Conservation (phyloP, 2,113 vertebrate genomes). For the Bufo gargarizans region DNA sequence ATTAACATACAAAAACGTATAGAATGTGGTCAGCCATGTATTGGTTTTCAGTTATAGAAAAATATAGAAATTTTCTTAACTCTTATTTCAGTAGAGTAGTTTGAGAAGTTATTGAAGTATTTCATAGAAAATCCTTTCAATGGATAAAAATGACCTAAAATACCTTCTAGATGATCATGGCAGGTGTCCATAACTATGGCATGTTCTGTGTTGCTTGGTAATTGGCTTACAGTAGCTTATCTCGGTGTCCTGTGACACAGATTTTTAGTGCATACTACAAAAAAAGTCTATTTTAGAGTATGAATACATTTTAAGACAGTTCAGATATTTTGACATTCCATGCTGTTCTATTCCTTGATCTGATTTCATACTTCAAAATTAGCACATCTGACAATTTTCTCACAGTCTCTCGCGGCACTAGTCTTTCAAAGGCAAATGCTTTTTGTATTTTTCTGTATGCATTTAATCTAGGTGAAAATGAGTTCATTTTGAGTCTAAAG, state of each 20-base stretch:
- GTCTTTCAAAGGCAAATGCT: slow-evolving; percentile 61
- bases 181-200: neutral
- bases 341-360: slow-evolving; percentile 63
- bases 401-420: slow-evolving; percentile 55
- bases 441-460: slow-evolving; percentile 53
- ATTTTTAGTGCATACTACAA: neutral
- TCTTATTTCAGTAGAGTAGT: too few relatives aligned
- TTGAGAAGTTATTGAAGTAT: too few relatives aligned
- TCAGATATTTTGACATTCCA: slow-evolving; percentile 63
- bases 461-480: slow-evolving; percentile 49
- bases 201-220: neutral
- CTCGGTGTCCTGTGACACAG: neutral
- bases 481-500: slow-evolving; percentile 29
- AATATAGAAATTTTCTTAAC: too few relatives aligned
- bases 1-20: too few relatives aligned
- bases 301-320: slow-evolving; percentile 28
- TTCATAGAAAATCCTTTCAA: too few relatives aligned
- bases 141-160: too few relatives aligned
- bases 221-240: neutral
- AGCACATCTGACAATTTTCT: slow-evolving; percentile 64
- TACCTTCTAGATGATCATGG: too few relatives aligned
- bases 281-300: slow-evolving; percentile 8
- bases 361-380: slow-evolving; percentile 63
- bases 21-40: too few relatives aligned
- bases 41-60: too few relatives aligned